Conservation (phyloP, 2,888 invertebrate genomes). For the Urechis unicinctus region DNA sequence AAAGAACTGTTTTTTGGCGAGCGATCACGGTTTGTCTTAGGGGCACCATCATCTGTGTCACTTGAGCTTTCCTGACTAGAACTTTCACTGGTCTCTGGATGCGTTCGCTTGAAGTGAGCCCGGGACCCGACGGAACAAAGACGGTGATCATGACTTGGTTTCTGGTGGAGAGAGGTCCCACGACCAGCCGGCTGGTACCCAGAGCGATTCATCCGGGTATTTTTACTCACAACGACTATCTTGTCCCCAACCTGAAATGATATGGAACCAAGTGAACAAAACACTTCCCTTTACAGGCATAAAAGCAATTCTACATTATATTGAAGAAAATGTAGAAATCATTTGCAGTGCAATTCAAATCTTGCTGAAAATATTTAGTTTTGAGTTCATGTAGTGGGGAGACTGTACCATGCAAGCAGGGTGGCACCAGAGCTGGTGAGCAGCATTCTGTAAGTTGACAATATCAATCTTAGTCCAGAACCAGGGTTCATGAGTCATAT, state of each 20-base stretch:
- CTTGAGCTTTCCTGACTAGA: constrained; percentile 21
- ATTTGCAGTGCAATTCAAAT: too few relatives aligned
- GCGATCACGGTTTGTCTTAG: too few relatives aligned
- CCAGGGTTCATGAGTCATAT: constrained; percentile 58
- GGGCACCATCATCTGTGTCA: constrained; percentile 17
- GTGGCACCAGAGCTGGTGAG: constrained; percentile 87
- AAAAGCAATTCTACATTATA: too few relatives aligned
- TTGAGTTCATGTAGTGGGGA: constrained; percentile 29
- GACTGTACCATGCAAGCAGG: constrained; percentile 72
- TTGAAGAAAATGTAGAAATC: too few relatives aligned
- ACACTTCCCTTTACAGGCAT: neutral
- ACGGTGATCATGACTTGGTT: neutral
- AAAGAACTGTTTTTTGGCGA: too few relatives aligned
- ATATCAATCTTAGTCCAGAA: constrained; percentile 62
- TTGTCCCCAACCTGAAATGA: constrained; percentile 41
- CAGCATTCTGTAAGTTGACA: constrained; percentile 70
- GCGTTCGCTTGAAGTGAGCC: constrained; percentile 1
- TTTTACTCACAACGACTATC: constrained; percentile 46
- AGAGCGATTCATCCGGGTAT: constrained; percentile 4
- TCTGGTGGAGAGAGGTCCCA: neutral
- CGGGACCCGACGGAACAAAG: neutral
- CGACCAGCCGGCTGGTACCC: neutral
- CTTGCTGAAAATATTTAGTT: too few relatives aligned
- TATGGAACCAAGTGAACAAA: neutral
- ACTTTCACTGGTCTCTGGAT: constrained; percentile 18